Percentiles rank a stretch among this genome's conserved stretches.
Conservation (phyloP, 2,113 vertebrate species). For the Pontoporia blainvillei region DNA sequence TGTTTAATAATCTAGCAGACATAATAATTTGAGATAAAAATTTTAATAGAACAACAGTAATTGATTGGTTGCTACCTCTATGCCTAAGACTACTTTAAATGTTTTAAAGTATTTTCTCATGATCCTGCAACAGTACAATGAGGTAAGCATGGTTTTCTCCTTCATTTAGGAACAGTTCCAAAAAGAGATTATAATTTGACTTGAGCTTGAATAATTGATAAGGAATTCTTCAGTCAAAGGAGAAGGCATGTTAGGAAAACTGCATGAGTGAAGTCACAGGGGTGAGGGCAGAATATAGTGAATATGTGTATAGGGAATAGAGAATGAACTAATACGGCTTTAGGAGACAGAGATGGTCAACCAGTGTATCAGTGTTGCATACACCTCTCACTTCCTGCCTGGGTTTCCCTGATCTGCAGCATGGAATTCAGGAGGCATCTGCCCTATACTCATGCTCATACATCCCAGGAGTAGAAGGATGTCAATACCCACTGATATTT, state of each 20-base stretch:
- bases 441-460: fast-evolving
- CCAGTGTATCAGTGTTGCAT: not conserved
- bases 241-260: not conserved
- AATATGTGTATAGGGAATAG: fast-evolving
- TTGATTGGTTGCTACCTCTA: not conserved
- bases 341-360: not conserved
- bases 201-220: not conserved
- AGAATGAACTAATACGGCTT: not conserved
- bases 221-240: not conserved
- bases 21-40: not conserved
- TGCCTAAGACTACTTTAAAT: not conserved
- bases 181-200: not conserved
- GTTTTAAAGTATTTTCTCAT: not conserved
- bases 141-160: not conserved
- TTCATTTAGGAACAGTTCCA: not conserved
- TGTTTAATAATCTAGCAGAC: not conserved
- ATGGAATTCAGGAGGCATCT: not conserved
- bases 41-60: not conserved
- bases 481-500: not conserved
- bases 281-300: not conserved
- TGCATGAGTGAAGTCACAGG: not conserved
- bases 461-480: not conserved
- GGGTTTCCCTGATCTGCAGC: not conserved
- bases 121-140: not conserved
- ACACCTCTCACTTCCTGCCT: not conserved